Base-by-base conservation (phyloP, 1,140 invertebrate genomes). In the Drosophila sechellia region DNA sequence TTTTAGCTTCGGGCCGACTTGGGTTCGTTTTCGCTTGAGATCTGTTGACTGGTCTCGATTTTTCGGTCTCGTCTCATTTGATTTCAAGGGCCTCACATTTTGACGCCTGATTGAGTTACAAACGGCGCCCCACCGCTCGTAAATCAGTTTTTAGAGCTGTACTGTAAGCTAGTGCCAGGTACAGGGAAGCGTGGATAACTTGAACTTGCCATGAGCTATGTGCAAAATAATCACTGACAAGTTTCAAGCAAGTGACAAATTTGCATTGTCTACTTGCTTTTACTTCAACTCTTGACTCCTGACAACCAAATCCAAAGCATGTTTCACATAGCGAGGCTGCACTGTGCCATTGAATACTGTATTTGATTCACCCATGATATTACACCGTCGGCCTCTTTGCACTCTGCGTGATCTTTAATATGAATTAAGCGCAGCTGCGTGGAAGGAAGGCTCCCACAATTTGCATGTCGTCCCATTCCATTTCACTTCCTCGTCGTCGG, bases 71-170 rank as follows among this genome's bases (percentile, higher is more conserved):
- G 59, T 79, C 74, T 81, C 61, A 79, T 83, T 83, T 76, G 59
- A 76, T 81, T 81, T 87, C 76, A 89, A 87, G 84, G 84, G 84
- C 84, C 58, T 54, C 69, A 74, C 60, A 81, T 77, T 77, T 89
- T 79, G 84, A 89, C 80, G 84, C 84, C 84, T 89, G 84, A 89
- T 87, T 87, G 79, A 89, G 84, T 87, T 87, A 89, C 84, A 79
- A 87, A 60, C 52, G 50, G 69, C 68, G 42, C 20, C 64, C 64
- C 50, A 42, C 43, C 35, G 42, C 50, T 70, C 50, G 42, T 69
- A 70, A 70, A 70, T 70, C 63, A 70, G 40, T 40, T n/a, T 53
- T 54, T 65, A 15, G 57, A 63, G 15, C 13, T 31, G 34, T 70
- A 69, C 64, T 55, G 27, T 42, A 69, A 37, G 65, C 54, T 12